These are phyloP conservation scores for Delia radicum DNA, from an alignment of 1,140 invertebrate species.

Conservation along the genomic window DNA sequence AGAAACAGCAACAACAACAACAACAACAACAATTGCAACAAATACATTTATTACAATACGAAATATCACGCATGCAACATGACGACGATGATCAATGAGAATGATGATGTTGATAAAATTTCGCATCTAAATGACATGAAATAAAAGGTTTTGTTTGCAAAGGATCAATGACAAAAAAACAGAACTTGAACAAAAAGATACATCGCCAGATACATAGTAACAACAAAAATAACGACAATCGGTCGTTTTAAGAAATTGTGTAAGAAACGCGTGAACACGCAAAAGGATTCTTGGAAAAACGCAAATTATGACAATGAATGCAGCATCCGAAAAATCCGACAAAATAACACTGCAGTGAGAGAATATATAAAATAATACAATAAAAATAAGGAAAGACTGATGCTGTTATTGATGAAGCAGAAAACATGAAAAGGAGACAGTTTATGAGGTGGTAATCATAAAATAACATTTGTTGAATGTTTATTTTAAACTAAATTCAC, in stretches of 20 bases:
- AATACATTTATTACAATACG: background rate
- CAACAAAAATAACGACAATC: no score
- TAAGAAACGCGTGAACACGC: background rate
- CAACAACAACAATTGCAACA: background rate
- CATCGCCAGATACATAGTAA: no score
- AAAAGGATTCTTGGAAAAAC: background rate
- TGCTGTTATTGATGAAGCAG: background rate
- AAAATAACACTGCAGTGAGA: background rate
- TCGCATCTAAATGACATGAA: background rate
- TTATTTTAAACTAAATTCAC: background rate
- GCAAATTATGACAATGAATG: background rate
- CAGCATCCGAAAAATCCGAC: background rate
- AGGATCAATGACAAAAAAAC: conserved; percentile 21
- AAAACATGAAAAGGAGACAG: background rate
- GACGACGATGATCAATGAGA: background rate
- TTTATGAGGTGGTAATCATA: background rate
- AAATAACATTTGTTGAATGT: background rate
- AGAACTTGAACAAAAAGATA: background rate
- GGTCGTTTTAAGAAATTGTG: background rate
- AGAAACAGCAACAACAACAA: background rate
- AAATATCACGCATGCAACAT: conserved; percentile 2
- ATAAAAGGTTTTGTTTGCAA: conserved; percentile 10
- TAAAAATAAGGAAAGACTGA: background rate
- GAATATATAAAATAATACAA: background rate
- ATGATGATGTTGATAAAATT: background rate